These are phyloP conservation scores for Stenichneumon culpator DNA, from an alignment of 2,888 invertebrate species.

Conservation along the genomic window DNA sequence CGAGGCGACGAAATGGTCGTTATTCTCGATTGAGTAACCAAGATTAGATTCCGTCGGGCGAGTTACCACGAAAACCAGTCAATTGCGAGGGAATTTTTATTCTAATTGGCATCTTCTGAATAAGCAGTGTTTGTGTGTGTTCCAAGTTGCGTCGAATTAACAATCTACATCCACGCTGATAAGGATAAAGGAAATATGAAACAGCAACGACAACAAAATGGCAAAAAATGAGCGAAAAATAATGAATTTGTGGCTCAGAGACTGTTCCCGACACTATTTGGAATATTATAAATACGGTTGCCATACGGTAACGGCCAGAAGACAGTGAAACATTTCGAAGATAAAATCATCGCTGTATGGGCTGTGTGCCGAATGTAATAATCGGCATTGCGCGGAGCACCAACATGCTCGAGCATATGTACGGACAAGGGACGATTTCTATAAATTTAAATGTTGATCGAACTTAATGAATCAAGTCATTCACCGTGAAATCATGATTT, in stretches of 20 bases:
- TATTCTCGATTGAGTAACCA: constrained; percentile 84
- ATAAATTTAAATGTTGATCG: constrained; percentile 77
- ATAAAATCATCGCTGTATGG: constrained; percentile 42
- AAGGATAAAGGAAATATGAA: constrained; percentile 26
- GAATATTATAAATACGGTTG: constrained; percentile 34
- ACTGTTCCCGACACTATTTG: constrained; percentile 55
- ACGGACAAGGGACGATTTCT: constrained; percentile 70
- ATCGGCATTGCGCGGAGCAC: constrained; percentile 37
- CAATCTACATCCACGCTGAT: constrained; percentile 50
- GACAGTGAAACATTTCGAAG: constrained; percentile 10
- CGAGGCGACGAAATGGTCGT: constrained; percentile 85
- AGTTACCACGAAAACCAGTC: constrained; percentile 68
- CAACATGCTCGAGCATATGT: constrained; percentile 66
- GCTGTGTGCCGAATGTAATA: constrained; percentile 39
- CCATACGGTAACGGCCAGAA: constrained; percentile 37
- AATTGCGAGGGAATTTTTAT: constrained; percentile 68
- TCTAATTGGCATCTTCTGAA: constrained; percentile 69
- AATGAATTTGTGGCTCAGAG: constrained; percentile 48
- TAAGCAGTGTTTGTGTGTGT: constrained; percentile 68
- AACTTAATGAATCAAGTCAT: constrained; percentile 80
- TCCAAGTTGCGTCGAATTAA: constrained; percentile 63
- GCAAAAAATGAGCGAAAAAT: constrained; percentile 32
- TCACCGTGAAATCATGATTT: constrained; percentile 83
- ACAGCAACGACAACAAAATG: constrained; percentile 37
- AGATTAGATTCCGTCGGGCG: constrained; percentile 61